Conservation (phyloP, 2,797 vertebrate species). For the Ctenopoma kingsleyae region DNA sequence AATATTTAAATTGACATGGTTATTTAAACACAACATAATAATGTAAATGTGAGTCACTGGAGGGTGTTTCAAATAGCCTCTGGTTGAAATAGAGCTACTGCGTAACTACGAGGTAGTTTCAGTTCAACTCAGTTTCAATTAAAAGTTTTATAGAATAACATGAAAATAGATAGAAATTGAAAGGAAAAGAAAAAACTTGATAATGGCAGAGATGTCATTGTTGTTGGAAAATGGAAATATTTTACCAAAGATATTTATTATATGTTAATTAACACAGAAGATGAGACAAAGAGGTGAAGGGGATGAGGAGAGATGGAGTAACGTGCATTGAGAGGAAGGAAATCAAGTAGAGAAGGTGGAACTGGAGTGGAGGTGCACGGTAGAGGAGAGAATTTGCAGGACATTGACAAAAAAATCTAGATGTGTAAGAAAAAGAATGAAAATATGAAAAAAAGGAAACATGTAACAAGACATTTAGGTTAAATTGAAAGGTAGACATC, state of each 20-base stretch:
- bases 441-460: slow-evolving; percentile 7
- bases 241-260: not conserved
- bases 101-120: slow-evolving; percentile 15
- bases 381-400: slow-evolving; percentile 4
- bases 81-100: not conserved
- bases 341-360: slow-evolving; percentile 29
- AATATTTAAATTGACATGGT: too few species aligned
- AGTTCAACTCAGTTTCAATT: slow-evolving; percentile 29
- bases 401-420: not conserved
- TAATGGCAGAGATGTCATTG: not conserved
- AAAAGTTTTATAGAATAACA: slow-evolving; percentile 23
- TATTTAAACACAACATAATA: too few species aligned
- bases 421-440: not conserved
- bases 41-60: not conserved
- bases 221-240: not conserved
- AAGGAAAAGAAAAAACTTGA: not conserved
- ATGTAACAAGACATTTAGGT: not conserved
- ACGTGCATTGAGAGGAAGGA: slow-evolving; percentile 11
- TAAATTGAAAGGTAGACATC: not conserved
- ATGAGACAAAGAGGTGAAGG: slow-evolving; percentile 35
- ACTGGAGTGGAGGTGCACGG: not conserved
- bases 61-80: slow-evolving; percentile 25
- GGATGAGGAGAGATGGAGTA: slow-evolving; percentile 45
- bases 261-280: slow-evolving; percentile 6
- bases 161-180: slow-evolving; percentile 3